Base-by-base conservation (phyloP, 2,113 vertebrate species). In the Raja brachyura region DNA sequence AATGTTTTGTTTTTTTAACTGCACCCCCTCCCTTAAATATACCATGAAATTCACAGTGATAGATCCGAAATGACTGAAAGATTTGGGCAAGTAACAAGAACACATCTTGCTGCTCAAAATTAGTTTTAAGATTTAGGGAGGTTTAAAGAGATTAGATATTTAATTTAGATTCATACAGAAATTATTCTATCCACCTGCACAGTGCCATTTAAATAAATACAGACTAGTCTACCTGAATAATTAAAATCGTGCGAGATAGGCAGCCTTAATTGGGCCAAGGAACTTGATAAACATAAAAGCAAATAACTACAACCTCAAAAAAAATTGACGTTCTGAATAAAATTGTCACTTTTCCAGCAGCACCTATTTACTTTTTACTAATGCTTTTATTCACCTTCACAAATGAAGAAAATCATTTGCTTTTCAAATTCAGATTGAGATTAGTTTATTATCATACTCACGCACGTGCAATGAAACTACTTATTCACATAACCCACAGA, bases 271-370 rank as follows among this genome's bases (percentile, higher is more conserved):
- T 70, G 39, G 70, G 25, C 33, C 70, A 8, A 48, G 66, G 61
- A 16, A 48, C 66, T 70, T 73, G 20, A 63, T 33, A 92, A 48
- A 48, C 33, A 48, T 73, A 92, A 92, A 48, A 92, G 25, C 66
- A 92, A 73, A 68, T 90, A 90, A 73, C 33, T 10, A 54, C 66
- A 10, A 92, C 63, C 68, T 73, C 66, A 25, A 92, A 68, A 83
- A 85, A n/a, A 86, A 61, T 59, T 86, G 83, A 92, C 88, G 33
- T 70, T 92, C 66, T 92, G 70, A 68, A 92, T 39, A 92, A 92
- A 73, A 92, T 16, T 39, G 31, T 73, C n/a, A 73, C 66, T 92
- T 92, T 92, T 48, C 39, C 39, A 48, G 39, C 3, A 48, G 39
- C 39, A 48, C 39, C 39, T 48, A 48, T 48, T 48, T 48, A 48